These are phyloP conservation scores for Pedionomus torquatus DNA, from an alignment of 2,113 vertebrate species.

Conservation along the genomic window DNA sequence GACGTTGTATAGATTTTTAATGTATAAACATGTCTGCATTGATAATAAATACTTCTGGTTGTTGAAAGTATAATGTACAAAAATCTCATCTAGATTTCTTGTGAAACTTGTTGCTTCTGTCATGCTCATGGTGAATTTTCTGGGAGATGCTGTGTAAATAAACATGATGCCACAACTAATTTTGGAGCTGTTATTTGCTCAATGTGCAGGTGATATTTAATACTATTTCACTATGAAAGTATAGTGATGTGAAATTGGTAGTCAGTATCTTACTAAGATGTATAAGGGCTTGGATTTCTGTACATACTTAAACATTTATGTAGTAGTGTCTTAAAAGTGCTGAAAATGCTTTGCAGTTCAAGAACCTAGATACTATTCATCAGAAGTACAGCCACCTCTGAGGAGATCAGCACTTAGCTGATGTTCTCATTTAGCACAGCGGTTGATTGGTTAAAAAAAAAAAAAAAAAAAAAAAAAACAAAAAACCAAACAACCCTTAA, in stretches of 20 bases:
- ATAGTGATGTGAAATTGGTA: background rate
- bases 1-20: conserved; percentile 97
- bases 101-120: background rate
- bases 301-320: background rate
- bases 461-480: too few relatives aligned
- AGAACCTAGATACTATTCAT: background rate
- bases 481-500: too few relatives aligned
- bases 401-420: background rate
- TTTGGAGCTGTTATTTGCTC: background rate
- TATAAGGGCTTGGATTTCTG: background rate
- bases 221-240: background rate
- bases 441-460: background rate
- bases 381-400: background rate
- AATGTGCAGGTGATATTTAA: background rate
- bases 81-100: background rate
- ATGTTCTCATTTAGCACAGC: background rate
- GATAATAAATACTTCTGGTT: background rate
- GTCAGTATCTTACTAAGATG: background rate
- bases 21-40: background rate
- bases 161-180: background rate
- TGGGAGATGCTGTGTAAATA: background rate
- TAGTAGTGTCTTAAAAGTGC: background rate
- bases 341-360: background rate
- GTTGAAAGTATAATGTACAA: background rate
- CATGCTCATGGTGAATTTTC: background rate